phyloP scores from a whole-genome alignment of 2,113 vertebrate genomes.

The Nerophis ophidion region DNA sequence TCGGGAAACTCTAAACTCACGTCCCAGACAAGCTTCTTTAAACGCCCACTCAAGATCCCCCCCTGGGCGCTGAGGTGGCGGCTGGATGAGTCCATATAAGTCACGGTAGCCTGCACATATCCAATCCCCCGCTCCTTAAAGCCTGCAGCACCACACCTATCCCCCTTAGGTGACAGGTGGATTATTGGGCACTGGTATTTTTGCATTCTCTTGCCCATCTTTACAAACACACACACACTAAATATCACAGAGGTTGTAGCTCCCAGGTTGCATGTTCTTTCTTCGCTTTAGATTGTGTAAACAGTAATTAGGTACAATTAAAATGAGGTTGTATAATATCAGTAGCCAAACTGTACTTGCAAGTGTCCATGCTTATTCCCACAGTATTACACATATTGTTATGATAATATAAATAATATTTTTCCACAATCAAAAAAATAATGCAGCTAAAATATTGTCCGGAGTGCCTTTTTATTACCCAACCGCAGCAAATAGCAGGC shows the following conservation, averaged over 20 bases:
- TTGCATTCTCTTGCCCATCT: conserved; percentile 38
- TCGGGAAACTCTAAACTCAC: conserved; percentile 64
- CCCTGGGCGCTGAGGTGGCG: conserved; percentile 58
- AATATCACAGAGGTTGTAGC: background rate
- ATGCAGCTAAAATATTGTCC: too few species aligned
- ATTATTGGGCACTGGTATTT: conserved; percentile 58
- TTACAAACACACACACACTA: conserved; percentile 22
- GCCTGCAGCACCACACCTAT: conserved; percentile 63
- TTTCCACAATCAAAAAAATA: too few species aligned
- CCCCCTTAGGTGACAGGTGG: conserved; percentile 58
- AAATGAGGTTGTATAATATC: too few species aligned
- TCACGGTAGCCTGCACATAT: conserved; percentile 60
- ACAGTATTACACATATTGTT: too few species aligned
- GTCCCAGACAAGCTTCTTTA: conserved; percentile 58
- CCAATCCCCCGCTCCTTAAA: conserved; percentile 24
- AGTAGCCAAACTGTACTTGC: too few species aligned
- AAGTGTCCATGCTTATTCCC: too few species aligned
- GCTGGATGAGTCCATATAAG: conserved; percentile 70
- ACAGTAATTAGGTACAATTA: too few species aligned
- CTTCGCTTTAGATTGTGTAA: background rate
- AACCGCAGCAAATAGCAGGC: too few species aligned
- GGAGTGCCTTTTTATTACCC: too few species aligned
- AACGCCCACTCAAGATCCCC: conserved; percentile 48
- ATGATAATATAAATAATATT: too few species aligned
- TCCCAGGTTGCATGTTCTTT: background rate